Evolutionary conservation across 2,888 invertebrate species (phyloP), one percentile per base, ranked within the genome.

Genomic region (Plebejus argus): DNA sequence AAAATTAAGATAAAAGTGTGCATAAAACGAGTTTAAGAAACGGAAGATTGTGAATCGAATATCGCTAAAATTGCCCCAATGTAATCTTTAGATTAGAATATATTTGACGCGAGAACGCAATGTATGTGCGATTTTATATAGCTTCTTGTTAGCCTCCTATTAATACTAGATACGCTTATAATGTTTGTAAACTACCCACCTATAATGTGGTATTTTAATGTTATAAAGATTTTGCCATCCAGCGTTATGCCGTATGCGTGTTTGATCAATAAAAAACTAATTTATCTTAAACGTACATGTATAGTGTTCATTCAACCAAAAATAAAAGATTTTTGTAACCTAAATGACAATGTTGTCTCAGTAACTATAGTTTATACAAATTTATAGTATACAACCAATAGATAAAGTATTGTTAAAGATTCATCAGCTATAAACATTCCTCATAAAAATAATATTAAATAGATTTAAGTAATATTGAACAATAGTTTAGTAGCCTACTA

Each of bases 381-480:
- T n/a, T n/a, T n/a, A n/a, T 39, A 70, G n/a, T 39, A 23, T 74
- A 28, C 12, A 28, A 49, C 39, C 23, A 20, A 53, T 53, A 18
- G 28, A 72, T 53, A 53, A 28, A 23, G 10, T 35, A 71, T 71
- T 72, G 45, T 72, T 8, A 23, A 49, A 49, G 6, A 72, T 45
- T 39, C 20, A 45, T 49, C 53, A 74, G 74, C 49, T 53, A 74
- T 53, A 74, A 74, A 74, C 23, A 23, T 49, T 72, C 45, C 23
- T 72, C 45, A 72, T 53, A 53, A 23, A 28, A 28, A 28, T 28
- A n/a, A n/a, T 28, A 23, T 45, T 45, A 53, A 15, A 49, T 49
- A 74, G 66, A 66, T 33, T 2, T 33, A 33, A 23, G 61, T 61
- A 28, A 23, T 61, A 61, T 58, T 56, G 56, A 23, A 58, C 20